Evolutionary conservation across 2,797 vertebrate genomes (phyloP), one percentile per base, ranked within the genome.

Genomic region (Euthynnus affinis): DNA sequence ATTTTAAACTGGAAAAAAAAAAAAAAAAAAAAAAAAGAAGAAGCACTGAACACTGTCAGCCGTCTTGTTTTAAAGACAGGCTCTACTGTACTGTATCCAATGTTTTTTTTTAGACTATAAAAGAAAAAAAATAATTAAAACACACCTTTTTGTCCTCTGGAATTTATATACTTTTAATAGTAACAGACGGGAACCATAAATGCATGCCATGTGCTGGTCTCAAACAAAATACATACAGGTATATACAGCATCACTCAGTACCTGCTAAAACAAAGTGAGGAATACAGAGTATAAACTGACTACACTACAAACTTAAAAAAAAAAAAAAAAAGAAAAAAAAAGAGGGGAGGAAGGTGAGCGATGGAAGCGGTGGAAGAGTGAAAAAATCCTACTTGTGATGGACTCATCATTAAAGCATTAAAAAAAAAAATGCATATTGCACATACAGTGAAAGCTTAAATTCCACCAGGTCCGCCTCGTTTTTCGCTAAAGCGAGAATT

Each of bases 211-310:
- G 96, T 97, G 97, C 95, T 97, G 96, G 93, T 96, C 95, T 96
- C 96, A 97, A 97, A 91, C 97, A 96, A 94, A 37, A 96, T 96
- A 97, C 93, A 93, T 95, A 94, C 93, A 94, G 93, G 94, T 95
- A 98, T 97, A 96, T 96, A 98, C 97, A 98, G 95, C 95, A 93
- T 97, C 97, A 98, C 96, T 97, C 97, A 97, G 98, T 98, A 99
- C 98, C 98, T 97, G 97, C 96, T 98, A 97, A 98, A 98, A 98
- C 95, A 95, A 97, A 94, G 97, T 97, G 97, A 97, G 94, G 92
- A 94, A 94, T 96, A 97, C 92, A 96, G 95, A 95, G 94, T 94
- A 96, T 95, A 97, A 96, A 94, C 91, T 71, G 92, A 94, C 96
- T 96, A 95, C 94, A 96, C 96, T 97, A 97, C 95, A 97, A 96